These are phyloP conservation scores for Anabacerthia variegaticeps DNA, from an alignment of 2,797 vertebrate species.

Conservation along the genomic window DNA sequence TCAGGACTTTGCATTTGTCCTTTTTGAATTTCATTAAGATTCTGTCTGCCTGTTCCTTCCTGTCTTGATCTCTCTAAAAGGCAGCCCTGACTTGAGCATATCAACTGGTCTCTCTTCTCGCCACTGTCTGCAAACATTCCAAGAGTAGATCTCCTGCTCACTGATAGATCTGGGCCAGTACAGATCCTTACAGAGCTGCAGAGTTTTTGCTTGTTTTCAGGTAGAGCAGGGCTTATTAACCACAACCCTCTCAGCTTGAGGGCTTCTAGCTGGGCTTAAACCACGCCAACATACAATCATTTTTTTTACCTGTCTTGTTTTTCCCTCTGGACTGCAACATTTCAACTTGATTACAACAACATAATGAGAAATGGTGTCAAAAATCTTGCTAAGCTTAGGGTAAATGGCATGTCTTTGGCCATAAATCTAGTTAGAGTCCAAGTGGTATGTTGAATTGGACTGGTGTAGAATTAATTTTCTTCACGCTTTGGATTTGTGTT, in stretches of 20 bases:
- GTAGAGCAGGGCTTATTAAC: not conserved
- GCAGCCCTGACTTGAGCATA: not conserved
- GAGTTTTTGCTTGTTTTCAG: not conserved
- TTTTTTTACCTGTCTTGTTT: not conserved
- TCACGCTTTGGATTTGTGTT: not conserved
- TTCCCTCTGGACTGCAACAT: not conserved
- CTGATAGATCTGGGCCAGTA: not conserved
- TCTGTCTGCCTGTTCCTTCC: not conserved
- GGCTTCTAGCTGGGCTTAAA: not conserved
- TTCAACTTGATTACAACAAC: not conserved
- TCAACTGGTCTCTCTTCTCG: not conserved
- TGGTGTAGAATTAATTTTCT: not conserved
- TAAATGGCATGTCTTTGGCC: not conserved
- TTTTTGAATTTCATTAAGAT: not conserved
- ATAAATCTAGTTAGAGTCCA: not conserved
- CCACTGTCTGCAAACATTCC: not conserved
- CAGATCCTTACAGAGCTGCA: not conserved
- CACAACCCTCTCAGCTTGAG: not conserved
- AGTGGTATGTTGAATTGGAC: not conserved
- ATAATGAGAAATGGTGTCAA: not conserved
- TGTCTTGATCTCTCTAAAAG: not conserved
- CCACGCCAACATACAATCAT: not conserved
- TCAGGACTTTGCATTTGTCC: not conserved
- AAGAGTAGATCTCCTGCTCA: not conserved
- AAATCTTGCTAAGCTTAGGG: not conserved